A percentile compares a stretch with the other conserved stretches of the same genome.
Conservation (phyloP, 2,888 invertebrate genomes). For the Cantharis lateralis region DNA sequence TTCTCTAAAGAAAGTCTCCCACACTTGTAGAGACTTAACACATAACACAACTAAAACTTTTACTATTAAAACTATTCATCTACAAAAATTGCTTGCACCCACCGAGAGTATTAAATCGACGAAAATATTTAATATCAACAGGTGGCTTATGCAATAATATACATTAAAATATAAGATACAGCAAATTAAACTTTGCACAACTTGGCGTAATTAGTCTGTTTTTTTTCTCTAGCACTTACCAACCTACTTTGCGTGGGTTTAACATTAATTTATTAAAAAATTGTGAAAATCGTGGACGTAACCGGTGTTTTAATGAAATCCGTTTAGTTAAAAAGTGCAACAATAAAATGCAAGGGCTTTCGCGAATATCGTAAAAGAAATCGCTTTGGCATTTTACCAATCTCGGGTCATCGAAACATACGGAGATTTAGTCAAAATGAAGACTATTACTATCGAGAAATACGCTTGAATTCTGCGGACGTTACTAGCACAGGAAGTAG, state of each 20-base stretch:
- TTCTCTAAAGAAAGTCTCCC: background rate
- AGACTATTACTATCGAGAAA: constrained; percentile 91
- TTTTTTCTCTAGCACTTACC: background rate
- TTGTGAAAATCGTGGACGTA: background rate
- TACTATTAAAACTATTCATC: background rate
- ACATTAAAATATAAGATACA: constrained; percentile 16
- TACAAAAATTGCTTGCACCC: background rate
- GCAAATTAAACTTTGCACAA: background rate
- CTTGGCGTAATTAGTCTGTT: background rate
- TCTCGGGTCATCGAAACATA: constrained; percentile 93
- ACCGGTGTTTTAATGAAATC: background rate
- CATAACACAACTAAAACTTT: background rate
- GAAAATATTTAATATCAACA: constrained; percentile 27
- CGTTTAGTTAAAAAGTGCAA: background rate
- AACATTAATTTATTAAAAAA: background rate
- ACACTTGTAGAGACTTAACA: background rate
- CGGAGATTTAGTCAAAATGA: constrained; percentile 92
- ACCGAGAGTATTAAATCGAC: constrained; percentile 15
- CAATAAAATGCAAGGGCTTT: background rate
- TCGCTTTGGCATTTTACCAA: constrained; percentile 72
- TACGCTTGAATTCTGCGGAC: constrained; percentile 87
- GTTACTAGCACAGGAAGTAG: constrained; percentile 81
- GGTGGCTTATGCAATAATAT: constrained; percentile 16
- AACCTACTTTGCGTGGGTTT: background rate
- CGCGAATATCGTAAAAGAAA: background rate